Base-by-base conservation (phyloP, 2,888 invertebrate genomes). In the Athalia rosae region DNA sequence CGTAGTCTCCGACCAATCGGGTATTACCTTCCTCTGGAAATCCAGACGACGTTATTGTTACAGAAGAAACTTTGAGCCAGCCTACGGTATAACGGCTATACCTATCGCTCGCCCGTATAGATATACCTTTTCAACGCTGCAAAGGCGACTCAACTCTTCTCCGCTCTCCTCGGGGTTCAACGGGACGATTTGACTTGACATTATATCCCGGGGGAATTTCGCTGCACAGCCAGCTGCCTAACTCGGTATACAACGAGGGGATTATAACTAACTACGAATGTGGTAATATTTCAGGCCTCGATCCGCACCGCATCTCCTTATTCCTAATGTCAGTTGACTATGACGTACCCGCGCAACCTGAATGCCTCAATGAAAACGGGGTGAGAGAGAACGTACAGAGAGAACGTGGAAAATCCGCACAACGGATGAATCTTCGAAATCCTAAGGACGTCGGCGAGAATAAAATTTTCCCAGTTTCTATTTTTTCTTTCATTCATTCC, bases 1-100 rank as follows among this genome's bases (percentile, higher is more conserved):
- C 71, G 56, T 53, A 41, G 13, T 28, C 41, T 61, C 50, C 74
- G 74, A 61, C 74, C 74, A 74, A 74, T 74, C 47, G n/a, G 67
- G 45, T 13, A 71, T 74, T 28, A 28, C 74, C 62, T 59, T 62
- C 61, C 62, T 15, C 48, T 61, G 74, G 62, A 59, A 48, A 59
- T 15, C 48, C 74, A 61, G 74, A 61, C n/a, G 61, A n/a, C 48
- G 3, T 48, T 48, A 74, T 74, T 61, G 74, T 61, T 74, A 45
- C 61, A 61, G 13, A 28, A 61, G 74, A 74, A 74, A 74, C 71
- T 58, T 58, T 28, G 28, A 28, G 28, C 28, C 28, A 28, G 28
- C 28, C 28, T 28, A 28, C 28, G 2, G 28, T 28, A 28, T 28
- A 28, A 28, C 28, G 28, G 28, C 28, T 61, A 3, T 28, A 15